Evolutionary conservation across 2,888 invertebrate species (phyloP).

Genomic region (Polyploca ridens): DNA sequence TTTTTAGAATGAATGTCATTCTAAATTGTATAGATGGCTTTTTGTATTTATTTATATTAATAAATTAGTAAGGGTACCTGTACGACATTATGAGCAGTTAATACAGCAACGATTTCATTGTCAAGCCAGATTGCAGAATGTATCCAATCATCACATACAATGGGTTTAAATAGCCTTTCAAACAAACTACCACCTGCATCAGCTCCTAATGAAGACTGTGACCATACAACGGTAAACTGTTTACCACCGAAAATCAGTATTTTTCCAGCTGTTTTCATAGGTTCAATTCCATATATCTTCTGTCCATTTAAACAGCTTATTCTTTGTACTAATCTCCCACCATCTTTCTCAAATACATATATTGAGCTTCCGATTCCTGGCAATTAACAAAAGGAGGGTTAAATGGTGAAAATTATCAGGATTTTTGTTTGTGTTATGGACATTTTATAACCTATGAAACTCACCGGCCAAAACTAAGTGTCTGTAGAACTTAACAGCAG

Average conservation of each 20-base stretch:
- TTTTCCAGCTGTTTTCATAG: constrained; percentile 46
- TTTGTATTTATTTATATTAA: too few relatives aligned
- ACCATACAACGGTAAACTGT: constrained; percentile 66
- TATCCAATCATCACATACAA: constrained; percentile 86
- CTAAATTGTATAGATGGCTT: too few relatives aligned
- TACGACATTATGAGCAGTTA: constrained; percentile 88
- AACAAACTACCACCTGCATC: constrained; percentile 30
- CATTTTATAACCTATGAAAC: constrained; percentile 33
- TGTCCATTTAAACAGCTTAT: constrained; percentile 68
- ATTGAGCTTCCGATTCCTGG: constrained; percentile 83
- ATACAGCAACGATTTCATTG: constrained; percentile 74
- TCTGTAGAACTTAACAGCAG: constrained; percentile 73
- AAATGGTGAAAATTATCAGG: background rate
- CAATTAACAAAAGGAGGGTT: constrained; percentile 32
- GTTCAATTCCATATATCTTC: constrained; percentile 84
- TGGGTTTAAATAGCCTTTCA: constrained; percentile 40
- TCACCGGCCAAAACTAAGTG: constrained; percentile 78
- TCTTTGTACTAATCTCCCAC: constrained; percentile 43
- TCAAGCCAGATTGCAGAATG: constrained; percentile 83
- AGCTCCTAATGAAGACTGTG: constrained; percentile 12
- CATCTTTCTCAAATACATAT: constrained; percentile 54
- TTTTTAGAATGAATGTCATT: too few relatives aligned
- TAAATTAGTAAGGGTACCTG: constrained; percentile 50
- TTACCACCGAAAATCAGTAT: constrained; percentile 85
- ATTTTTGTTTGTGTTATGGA: background rate